These are phyloP conservation scores for Xylota segnis DNA, from an alignment of 2,888 invertebrate species.

Conservation along the genomic window DNA sequence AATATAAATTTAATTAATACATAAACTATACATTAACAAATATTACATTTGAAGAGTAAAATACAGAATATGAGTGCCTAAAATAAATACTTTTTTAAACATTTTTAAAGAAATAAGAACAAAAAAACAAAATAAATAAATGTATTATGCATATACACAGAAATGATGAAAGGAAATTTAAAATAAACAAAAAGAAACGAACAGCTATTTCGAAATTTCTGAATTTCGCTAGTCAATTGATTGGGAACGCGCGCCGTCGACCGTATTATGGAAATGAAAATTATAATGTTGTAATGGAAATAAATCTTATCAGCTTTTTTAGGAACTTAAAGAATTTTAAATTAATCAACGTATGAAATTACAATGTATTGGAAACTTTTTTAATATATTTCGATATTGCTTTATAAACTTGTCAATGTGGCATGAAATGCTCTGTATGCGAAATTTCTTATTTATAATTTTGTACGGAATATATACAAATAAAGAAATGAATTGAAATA, in stretches of 20 bases:
- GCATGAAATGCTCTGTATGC: conserved; percentile 73
- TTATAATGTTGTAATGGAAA: conserved; percentile 39
- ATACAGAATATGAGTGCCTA: conserved; percentile 76
- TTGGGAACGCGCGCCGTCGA: conserved; percentile 46
- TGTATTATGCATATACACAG: conserved; percentile 24
- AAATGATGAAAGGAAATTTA: conserved; percentile 20
- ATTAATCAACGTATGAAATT: conserved; percentile 47
- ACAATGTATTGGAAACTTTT: conserved; percentile 44
- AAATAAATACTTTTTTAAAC: conserved; percentile 67
- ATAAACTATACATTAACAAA: conserved; percentile 43
- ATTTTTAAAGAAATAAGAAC: conserved; percentile 42
- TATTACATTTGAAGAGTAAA: conserved; percentile 53
- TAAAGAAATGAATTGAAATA: conserved; percentile 55
- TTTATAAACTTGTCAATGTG: conserved; percentile 69
- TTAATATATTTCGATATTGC: conserved; percentile 65
- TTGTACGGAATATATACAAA: conserved; percentile 72
- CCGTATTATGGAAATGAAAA: conserved; percentile 37
- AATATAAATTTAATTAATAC: conserved; percentile 26
- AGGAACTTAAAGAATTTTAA: conserved; percentile 35
- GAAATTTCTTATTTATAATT: conserved; percentile 71
- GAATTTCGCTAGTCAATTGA: conserved; percentile 74
- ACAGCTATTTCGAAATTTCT: conserved; percentile 52
- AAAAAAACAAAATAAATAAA: too few species aligned
- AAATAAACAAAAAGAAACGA: conserved; percentile 17
- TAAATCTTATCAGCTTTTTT: conserved; percentile 61